Evolutionary conservation across 2,888 invertebrate species (phyloP).

Genomic region (Sesia apiformis): DNA sequence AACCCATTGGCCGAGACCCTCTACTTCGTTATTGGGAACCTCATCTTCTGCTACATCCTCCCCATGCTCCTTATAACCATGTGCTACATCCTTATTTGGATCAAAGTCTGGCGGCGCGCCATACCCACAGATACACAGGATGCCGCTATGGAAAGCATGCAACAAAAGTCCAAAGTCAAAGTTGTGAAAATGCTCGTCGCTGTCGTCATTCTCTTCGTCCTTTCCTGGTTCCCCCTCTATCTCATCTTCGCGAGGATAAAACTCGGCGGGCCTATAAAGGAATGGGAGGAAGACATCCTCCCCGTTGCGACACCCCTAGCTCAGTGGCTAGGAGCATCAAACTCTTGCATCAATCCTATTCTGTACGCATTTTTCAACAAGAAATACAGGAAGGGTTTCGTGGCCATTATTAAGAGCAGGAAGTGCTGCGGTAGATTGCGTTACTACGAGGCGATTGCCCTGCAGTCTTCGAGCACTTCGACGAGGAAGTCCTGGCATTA

Average conservation of each 20-base stretch:
- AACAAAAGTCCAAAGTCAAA: slow-evolving; percentile 95
- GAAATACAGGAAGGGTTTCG: slow-evolving; percentile 92
- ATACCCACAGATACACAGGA: slow-evolving; percentile 94
- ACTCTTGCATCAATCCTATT: slow-evolving; percentile 96
- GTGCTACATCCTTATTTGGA: slow-evolving; percentile 94
- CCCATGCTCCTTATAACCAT: slow-evolving; percentile 93
- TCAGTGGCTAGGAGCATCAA: slow-evolving; percentile 94
- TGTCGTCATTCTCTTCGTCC: slow-evolving; percentile 93
- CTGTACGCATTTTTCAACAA: slow-evolving; percentile 96
- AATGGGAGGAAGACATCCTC: slow-evolving; percentile 86
- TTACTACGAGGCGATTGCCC: slow-evolving; percentile 89
- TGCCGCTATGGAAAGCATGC: slow-evolving; percentile 93
- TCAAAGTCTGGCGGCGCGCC: slow-evolving; percentile 89
- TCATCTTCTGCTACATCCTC: slow-evolving; percentile 91
- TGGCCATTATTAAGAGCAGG: slow-evolving; percentile 88
- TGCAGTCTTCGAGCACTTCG: slow-evolving; percentile 89
- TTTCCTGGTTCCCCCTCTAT: slow-evolving; percentile 95
- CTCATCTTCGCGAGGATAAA: slow-evolving; percentile 91
- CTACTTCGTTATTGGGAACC: slow-evolving; percentile 91
- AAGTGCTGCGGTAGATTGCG: slow-evolving; percentile 89
- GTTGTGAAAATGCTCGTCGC: slow-evolving; percentile 96
- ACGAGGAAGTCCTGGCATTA: slow-evolving; percentile 90
- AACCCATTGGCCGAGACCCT: slow-evolving; percentile 85
- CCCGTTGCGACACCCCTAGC: slow-evolving; percentile 90
- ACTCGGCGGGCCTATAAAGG: slow-evolving; percentile 82